Evolutionary conservation across 2,888 invertebrate species (phyloP).

Genomic region (Archaeoteleia sp.): DNA sequence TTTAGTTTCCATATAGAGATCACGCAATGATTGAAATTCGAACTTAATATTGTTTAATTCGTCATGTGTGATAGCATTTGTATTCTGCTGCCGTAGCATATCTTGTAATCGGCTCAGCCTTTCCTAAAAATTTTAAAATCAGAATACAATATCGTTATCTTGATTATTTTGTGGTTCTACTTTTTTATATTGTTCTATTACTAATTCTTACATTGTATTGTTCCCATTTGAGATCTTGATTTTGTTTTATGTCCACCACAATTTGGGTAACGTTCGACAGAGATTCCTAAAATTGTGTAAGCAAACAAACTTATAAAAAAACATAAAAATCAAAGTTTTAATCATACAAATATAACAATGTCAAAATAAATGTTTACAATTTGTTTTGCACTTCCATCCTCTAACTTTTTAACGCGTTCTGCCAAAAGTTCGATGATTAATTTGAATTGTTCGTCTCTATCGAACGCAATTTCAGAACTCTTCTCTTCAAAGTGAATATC

Average conservation of each 20-base stretch:
- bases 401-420: conserved; percentile 60
- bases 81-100: conserved; percentile 31
- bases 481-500: conserved; percentile 6
- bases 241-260: conserved; percentile 53
- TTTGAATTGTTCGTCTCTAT: conserved; percentile 43
- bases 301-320: too few relatives aligned
- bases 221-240: conserved; percentile 52
- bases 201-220: conserved; percentile 61
- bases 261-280: conserved; percentile 56
- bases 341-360: conserved; percentile 3
- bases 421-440: conserved; percentile 57
- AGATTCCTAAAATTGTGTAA: conserved; percentile 54
- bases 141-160: conserved; percentile 1
- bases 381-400: conserved; percentile 52
- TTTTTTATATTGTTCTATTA: too few relatives aligned
- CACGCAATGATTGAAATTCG: conserved; percentile 62
- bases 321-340: too few relatives aligned
- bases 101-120: conserved; percentile 56
- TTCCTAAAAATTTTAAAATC: conserved; percentile 51
- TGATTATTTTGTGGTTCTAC: too few relatives aligned
- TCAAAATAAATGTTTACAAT: conserved; percentile 31
- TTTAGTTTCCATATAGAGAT: conserved; percentile 61
- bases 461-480: too few relatives aligned
- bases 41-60: conserved; percentile 62
- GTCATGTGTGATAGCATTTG: conserved; percentile 41